Conservation (phyloP, 2,888 invertebrate genomes). For the Erebia ligea region DNA sequence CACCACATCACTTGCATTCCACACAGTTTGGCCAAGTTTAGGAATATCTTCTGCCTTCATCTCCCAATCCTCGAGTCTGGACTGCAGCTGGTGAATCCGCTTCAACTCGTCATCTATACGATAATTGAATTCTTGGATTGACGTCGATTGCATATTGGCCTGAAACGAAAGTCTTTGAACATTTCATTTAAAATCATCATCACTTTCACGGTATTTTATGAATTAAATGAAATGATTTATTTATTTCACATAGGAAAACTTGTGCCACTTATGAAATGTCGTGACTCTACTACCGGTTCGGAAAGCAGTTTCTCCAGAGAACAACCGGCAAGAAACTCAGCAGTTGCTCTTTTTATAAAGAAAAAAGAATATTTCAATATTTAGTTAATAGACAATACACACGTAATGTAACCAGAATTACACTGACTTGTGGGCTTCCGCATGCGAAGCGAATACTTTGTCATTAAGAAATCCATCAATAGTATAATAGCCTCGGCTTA, state of each 20-base stretch:
- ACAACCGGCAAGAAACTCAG: too few relatives aligned
- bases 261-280: neutral
- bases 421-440: too few relatives aligned
- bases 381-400: too few relatives aligned
- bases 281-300: neutral
- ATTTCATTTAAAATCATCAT: constrained; percentile 10
- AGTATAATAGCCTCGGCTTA: too few relatives aligned
- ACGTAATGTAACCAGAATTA: too few relatives aligned
- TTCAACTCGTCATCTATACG: constrained; percentile 59
- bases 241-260: too few relatives aligned
- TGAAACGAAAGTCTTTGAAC: constrained; percentile 43
- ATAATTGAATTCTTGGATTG: constrained; percentile 69
- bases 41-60: constrained; percentile 72
- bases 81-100: constrained; percentile 54
- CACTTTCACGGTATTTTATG: neutral
- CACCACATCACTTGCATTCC: constrained; percentile 75
- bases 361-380: too few relatives aligned
- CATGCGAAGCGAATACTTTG: too few relatives aligned
- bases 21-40: constrained; percentile 71
- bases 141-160: constrained; percentile 74
- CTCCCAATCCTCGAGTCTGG: constrained; percentile 62
- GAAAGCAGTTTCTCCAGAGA: too few relatives aligned
- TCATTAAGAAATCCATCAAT: too few relatives aligned
- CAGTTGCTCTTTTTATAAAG: too few relatives aligned
- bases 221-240: too few relatives aligned